Conservation (phyloP, 2,888 invertebrate genomes). For the Eubasilissa splendida region DNA sequence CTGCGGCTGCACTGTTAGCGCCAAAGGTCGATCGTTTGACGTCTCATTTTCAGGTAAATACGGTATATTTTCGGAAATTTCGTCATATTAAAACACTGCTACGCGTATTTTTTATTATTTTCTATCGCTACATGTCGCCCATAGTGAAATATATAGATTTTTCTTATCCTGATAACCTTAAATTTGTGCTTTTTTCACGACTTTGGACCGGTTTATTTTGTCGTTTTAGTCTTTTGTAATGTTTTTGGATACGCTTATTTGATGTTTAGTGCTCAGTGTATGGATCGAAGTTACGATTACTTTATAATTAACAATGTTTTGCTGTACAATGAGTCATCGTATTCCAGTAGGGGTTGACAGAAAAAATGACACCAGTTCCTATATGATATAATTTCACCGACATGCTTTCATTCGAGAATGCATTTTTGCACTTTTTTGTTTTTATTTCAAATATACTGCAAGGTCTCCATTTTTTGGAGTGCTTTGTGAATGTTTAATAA, state of each 20-base stretch:
- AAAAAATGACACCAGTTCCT: not conserved
- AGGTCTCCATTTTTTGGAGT: no score
- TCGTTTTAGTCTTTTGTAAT: not conserved
- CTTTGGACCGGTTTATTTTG: slow-evolving; percentile 46
- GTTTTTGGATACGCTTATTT: not conserved
- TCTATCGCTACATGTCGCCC: not conserved
- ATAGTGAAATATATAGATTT: not conserved
- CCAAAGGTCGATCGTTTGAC: slow-evolving; percentile 52
- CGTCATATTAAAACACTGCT: not conserved
- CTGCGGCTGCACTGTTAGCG: slow-evolving; percentile 47
- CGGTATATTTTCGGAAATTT: slow-evolving; percentile 22
- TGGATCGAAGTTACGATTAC: slow-evolving; percentile 1
- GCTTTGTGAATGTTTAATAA: no score
- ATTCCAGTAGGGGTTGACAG: slow-evolving; percentile 30
- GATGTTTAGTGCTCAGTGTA: not conserved
- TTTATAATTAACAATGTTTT: slow-evolving; percentile 1
- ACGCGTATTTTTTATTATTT: not conserved
- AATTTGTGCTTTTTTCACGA: slow-evolving; percentile 43
- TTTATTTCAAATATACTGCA: no score
- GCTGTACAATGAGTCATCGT: slow-evolving; percentile 37
- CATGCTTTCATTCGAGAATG: slow-evolving; percentile 11
- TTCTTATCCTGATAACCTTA: slow-evolving; percentile 46
- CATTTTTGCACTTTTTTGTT: not conserved
- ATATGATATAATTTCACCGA: slow-evolving; percentile 27
- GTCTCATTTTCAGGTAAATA: slow-evolving; percentile 50